Evolutionary conservation across 2,113 vertebrate genomes (phyloP), one percentile per base, ranked within the genome.

Genomic region (Phylloscopus whistleri): DNA sequence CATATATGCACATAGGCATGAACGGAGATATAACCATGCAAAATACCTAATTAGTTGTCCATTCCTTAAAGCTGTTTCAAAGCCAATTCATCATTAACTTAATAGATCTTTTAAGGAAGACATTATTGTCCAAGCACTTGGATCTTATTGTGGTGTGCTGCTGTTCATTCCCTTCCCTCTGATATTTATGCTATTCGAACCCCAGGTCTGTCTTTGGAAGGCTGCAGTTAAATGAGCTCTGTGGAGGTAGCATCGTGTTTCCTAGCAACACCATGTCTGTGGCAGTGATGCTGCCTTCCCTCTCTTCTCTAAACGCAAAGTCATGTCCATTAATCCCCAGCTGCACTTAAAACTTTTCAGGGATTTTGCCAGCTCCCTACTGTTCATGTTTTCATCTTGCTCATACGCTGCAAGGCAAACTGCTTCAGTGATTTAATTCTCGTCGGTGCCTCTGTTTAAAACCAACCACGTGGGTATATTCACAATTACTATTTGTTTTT

Each of bases 241-340:
- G 35, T 74, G 77, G 74, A 95, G 70, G 95, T 93, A 94, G 95
- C 96, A 63, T 94, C 63, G 84, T 89, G 97, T 98, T 97, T 97
- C 98, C 95, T 98, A 98, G 98, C 97, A 98, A 98, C 97, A 90
- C 80, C 97, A 97, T 69, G 97, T 94, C 96, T 83, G 39, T 92
- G 81, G 58, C 94, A 73, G 90, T 77, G 89, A 85, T 91, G 90
- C 96, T 97, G 97, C 94, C 96, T 97, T 95, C 92, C 86, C 87
- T 97, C 94, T 97, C 97, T 53, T 80, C 95, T 64, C 97, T 98
- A 97, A 98, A 97, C 94, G 62, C 96, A 96, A 97, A 98, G 97
- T 97, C 97, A 95, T 97, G 96, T 97, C 98, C 97, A 97, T 98
- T 98, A 98, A 98, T 98, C 98, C 97, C 97, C 97, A 97, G 97